Evolutionary conservation across 1,140 invertebrate genomes (phyloP).

Genomic region (Thaumatotibia leucotreta): DNA sequence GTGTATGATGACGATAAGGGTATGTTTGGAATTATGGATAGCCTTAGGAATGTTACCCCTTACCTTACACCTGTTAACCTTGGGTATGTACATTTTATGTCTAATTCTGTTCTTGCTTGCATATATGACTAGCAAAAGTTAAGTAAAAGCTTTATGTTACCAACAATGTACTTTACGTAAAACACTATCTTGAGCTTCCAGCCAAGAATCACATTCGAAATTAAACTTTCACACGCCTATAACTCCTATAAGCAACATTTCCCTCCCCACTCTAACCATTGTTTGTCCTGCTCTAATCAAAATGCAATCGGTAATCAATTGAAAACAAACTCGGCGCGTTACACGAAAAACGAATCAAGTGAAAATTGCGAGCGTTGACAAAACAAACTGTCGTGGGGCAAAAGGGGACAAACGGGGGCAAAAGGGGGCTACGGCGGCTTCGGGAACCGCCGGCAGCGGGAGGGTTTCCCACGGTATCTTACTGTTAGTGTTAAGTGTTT

Average conservation of each 20-base stretch:
- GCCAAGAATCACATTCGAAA: too few relatives aligned
- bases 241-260: neutral
- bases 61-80: too few relatives aligned
- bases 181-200: too few relatives aligned
- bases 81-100: too few relatives aligned
- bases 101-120: too few relatives aligned
- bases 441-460: neutral
- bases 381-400: neutral
- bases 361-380: constrained; percentile 4
- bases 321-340: constrained; percentile 8
- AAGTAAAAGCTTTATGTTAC: too few relatives aligned
- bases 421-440: neutral
- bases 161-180: too few relatives aligned
- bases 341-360: constrained; percentile 12
- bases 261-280: neutral
- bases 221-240: neutral
- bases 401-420: neutral
- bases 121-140: too few relatives aligned
- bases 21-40: too few relatives aligned
- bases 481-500: neutral
- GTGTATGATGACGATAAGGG: too few relatives aligned
- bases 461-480: constrained; percentile 7
- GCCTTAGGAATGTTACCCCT: too few relatives aligned
- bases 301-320: constrained; percentile 13
- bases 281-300: neutral